Evolutionary conservation across 2,797 vertebrate species (phyloP).

Genomic region (Coracias cyanogaster): DNA sequence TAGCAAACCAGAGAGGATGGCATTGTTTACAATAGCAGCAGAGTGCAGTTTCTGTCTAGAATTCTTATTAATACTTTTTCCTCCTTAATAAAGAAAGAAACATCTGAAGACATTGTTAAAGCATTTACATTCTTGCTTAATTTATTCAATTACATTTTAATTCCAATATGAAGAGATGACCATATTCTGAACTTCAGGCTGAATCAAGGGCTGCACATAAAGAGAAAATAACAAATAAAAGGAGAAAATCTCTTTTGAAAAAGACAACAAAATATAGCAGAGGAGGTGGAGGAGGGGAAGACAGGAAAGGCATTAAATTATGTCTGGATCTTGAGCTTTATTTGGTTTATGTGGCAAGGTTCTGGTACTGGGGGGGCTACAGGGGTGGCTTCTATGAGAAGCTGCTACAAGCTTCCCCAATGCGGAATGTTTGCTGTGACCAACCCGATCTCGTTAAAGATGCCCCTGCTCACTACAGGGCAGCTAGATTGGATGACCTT

Average conservation of each 20-base stretch:
- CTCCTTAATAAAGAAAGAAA: conserved; percentile 28
- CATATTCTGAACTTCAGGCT: conserved; percentile 60
- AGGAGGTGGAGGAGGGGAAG: neutral
- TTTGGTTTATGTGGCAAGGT: neutral
- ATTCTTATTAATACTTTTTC: conserved; percentile 27
- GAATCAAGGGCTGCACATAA: conserved; percentile 1
- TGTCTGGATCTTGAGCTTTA: neutral
- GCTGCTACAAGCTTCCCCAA: neutral
- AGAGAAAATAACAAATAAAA: conserved; percentile 47
- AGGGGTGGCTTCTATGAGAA: neutral
- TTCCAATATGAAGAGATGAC: conserved; percentile 51
- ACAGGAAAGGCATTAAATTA: neutral
- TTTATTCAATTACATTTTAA: conserved; percentile 62
- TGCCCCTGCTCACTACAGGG: too few relatives aligned
- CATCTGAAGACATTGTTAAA: neutral
- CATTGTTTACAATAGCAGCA: conserved; percentile 5
- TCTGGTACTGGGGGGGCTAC: neutral
- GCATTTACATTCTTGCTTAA: conserved; percentile 42
- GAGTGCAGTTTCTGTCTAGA: neutral
- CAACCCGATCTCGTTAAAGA: neutral
- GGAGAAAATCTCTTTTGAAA: neutral
- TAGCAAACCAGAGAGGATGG: neutral
- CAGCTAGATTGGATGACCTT: too few relatives aligned
- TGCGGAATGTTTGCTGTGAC: neutral
- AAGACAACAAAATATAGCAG: neutral